Conservation (phyloP, 2,113 vertebrate species). For the Crypturellus undulatus region DNA sequence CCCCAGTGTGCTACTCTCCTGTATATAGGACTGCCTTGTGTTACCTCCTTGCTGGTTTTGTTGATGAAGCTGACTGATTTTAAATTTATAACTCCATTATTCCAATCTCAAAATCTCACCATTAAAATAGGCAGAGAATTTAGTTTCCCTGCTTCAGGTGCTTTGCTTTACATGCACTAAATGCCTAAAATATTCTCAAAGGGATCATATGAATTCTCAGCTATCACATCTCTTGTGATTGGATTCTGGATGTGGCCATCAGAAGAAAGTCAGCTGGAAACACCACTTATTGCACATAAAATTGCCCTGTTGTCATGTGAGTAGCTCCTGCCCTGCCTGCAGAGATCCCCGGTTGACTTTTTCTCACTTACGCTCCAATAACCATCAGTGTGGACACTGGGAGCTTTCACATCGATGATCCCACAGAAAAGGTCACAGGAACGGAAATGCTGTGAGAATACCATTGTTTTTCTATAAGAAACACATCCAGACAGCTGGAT, state of each 20-base stretch:
- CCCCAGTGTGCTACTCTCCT: not conserved
- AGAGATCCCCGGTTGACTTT: not conserved
- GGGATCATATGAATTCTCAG: not conserved
- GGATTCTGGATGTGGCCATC: not conserved
- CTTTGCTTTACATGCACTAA: not conserved
- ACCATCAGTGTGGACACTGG: not conserved
- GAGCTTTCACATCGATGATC: not conserved
- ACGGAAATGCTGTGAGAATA: not conserved
- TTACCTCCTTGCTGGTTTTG: not conserved
- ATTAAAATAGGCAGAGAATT: not conserved
- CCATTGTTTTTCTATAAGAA: not conserved
- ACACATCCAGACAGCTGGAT: not conserved
- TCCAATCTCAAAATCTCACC: not conserved
- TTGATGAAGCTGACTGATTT: conserved; percentile 7
- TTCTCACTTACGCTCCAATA: not conserved
- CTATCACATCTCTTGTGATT: not conserved
- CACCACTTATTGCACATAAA: not conserved
- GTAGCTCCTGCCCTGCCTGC: not conserved
- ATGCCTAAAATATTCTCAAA: not conserved
- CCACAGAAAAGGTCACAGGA: not conserved
- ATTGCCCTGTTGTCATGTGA: not conserved
- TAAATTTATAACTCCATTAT: not conserved
- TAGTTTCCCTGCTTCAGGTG: not conserved
- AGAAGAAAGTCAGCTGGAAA: not conserved
- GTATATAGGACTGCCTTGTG: not conserved